Conservation (phyloP, 2,113 vertebrate genomes). For the Spilogale gracilis region DNA sequence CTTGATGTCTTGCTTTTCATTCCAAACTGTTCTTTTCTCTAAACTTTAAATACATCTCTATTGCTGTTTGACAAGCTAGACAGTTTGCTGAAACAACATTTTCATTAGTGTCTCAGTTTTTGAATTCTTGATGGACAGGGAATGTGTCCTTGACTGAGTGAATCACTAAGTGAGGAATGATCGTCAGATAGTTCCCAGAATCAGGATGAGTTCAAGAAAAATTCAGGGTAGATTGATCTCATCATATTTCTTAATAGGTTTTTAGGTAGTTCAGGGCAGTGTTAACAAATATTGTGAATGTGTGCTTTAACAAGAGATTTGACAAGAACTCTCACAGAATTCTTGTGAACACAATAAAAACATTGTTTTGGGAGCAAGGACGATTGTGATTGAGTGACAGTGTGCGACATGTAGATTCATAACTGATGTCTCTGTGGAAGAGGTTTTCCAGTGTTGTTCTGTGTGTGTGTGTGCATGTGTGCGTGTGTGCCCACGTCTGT, state of each 20-base stretch:
- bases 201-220: not conserved
- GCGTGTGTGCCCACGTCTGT: not conserved
- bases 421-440: not conserved
- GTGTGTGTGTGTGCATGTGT: not conserved
- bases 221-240: not conserved
- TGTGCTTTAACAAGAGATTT: not conserved
- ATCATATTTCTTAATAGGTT: not conserved
- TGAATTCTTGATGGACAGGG: not conserved
- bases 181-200: not conserved
- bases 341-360: not conserved
- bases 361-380: not conserved
- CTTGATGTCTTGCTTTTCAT: constrained; percentile 49
- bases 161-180: not conserved
- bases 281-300: not conserved
- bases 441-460: not conserved
- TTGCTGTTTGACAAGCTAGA: not conserved
- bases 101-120: constrained; percentile 9
- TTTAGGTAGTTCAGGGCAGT: not conserved
- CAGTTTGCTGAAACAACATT: constrained; percentile 42
- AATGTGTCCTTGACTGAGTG: not conserved
- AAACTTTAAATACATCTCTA: constrained; percentile 17
- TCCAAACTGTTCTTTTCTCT: constrained; percentile 7
- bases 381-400: not conserved
- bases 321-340: not conserved
- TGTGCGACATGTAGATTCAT: not conserved